Evolutionary conservation across 2,888 invertebrate genomes (phyloP), one percentile per base, ranked within the genome.

Genomic region (Ochropleura leucogaster): DNA sequence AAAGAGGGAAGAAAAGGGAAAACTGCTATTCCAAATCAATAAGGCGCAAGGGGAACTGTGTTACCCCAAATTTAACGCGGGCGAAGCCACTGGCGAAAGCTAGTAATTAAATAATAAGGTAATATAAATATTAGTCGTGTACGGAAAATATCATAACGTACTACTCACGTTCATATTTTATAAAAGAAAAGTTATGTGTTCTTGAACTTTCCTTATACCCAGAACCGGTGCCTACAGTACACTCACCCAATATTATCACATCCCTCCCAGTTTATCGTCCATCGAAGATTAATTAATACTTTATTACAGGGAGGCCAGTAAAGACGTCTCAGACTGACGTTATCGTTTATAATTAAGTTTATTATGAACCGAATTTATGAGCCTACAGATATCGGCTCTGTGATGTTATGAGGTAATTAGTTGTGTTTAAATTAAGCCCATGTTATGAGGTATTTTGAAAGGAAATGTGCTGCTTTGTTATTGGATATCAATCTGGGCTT

Each of bases 221-320:
- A 8, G 1, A 42, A 40, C 59, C 55, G 57, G 55, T 66, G 63
- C n/a, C 20, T 40, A 16, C 30, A 30, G 30, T 30, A 30, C 30
- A 30, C 30, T 40, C 67, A 30, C 46, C 80, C 49, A 63, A 68
- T 66, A 66, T 69, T 47, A 53, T 53, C 20, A 20, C 16, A 8
- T 57, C 44, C n/a, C 40, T 40, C 42, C 0, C 51, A 51, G 51
- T 55, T 68, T 74, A 74, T 70, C 59, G 82, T 57, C 60, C 47
- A 47, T 68, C 64, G 59, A 82, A 72, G 72, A 82, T 85, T 77
- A 84, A 82, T 85, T 82, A 82, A 82, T 72, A 77, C 72, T 82
- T 84, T 82, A 82, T 85, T 77, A 72, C 66, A 67, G 60, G 68
- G 63, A n/a, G 53, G 49, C 53, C 69, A 62, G 60, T 77, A 70